Conservation (phyloP, 2,113 vertebrate species). For the Sakesphorus luctuosus region DNA sequence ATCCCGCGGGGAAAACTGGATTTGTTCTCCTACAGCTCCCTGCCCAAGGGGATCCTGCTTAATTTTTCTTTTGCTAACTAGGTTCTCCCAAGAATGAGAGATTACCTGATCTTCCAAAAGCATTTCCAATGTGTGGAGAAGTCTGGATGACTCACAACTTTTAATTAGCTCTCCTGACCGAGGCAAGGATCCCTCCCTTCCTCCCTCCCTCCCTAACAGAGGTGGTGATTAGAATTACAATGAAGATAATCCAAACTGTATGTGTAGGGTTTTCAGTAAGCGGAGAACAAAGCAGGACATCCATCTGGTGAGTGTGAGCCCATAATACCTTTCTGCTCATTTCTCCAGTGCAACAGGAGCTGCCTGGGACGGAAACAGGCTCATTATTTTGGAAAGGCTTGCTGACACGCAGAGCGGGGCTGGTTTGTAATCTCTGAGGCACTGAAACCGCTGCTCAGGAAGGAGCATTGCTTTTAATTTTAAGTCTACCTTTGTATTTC, state of each 20-base stretch:
- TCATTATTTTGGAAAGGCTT: slow-evolving; percentile 60
- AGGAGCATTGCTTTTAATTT: slow-evolving; percentile 57
- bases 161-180: slow-evolving; percentile 63
- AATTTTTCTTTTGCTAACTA: slow-evolving; percentile 20
- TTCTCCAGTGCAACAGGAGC: slow-evolving; percentile 67
- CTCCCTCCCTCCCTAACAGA: slow-evolving; percentile 41
- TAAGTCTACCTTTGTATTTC: slow-evolving; percentile 59
- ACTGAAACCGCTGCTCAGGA: slow-evolving; percentile 48
- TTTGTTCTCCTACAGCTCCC: slow-evolving; percentile 6
- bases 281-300: slow-evolving; percentile 66
- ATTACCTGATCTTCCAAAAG: slow-evolving; percentile 65
- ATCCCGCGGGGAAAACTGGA: not conserved
- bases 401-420: slow-evolving; percentile 49
- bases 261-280: slow-evolving; percentile 64
- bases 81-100: slow-evolving; percentile 39
- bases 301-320: slow-evolving; percentile 66
- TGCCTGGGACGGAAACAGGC: slow-evolving; percentile 52
- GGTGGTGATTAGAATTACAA: slow-evolving; percentile 69
- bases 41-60: slow-evolving; percentile 8
- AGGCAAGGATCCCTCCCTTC: slow-evolving; percentile 42
- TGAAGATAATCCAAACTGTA: slow-evolving; percentile 72
- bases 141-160: slow-evolving; percentile 61
- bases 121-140: not conserved
- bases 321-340: slow-evolving; percentile 69
- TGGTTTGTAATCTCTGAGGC: slow-evolving; percentile 46